phyloP scores from a whole-genome alignment of 2,797 vertebrate species.

The Bradypodion ventrale region DNA sequence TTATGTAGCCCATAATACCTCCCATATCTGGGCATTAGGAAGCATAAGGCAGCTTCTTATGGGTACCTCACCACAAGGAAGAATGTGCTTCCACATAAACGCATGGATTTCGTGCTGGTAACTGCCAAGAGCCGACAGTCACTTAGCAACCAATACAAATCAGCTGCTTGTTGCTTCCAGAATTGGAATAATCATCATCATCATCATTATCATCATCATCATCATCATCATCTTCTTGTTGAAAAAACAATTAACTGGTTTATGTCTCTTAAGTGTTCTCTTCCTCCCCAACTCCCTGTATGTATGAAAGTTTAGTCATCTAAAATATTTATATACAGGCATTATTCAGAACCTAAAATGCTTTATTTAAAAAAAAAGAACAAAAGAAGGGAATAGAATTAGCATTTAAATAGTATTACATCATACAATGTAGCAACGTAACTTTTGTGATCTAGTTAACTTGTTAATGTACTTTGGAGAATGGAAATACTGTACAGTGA shows the following conservation, averaged over 20 bases:
- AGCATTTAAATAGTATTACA: slow-evolving; percentile 58
- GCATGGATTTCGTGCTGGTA: neutral
- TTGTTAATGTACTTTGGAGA: slow-evolving; percentile 53
- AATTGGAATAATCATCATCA: no score
- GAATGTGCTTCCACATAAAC: neutral
- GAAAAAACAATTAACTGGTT: slow-evolving; percentile 33
- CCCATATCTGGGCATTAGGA: neutral
- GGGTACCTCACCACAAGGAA: neutral
- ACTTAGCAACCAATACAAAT: slow-evolving; percentile 29
- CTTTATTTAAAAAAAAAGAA: slow-evolving; percentile 32
- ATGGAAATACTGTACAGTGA: slow-evolving; percentile 42
- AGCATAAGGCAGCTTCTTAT: neutral
- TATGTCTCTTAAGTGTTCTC: slow-evolving; percentile 39
- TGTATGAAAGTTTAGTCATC: slow-evolving; percentile 46
- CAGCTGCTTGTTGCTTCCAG: neutral
- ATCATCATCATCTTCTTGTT: no score
- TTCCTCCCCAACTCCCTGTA: slow-evolving; percentile 11
- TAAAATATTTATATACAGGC: slow-evolving; percentile 63
- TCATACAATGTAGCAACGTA: slow-evolving; percentile 44
- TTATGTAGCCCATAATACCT: no score
- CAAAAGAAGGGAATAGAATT: slow-evolving; percentile 61
- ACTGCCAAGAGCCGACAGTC: neutral
- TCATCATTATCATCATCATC: no score
- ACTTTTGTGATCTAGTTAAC: slow-evolving; percentile 50
- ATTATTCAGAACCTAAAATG: slow-evolving; percentile 49